Conservation (phyloP, 2,797 vertebrate genomes). For the Characodon lateralis region DNA sequence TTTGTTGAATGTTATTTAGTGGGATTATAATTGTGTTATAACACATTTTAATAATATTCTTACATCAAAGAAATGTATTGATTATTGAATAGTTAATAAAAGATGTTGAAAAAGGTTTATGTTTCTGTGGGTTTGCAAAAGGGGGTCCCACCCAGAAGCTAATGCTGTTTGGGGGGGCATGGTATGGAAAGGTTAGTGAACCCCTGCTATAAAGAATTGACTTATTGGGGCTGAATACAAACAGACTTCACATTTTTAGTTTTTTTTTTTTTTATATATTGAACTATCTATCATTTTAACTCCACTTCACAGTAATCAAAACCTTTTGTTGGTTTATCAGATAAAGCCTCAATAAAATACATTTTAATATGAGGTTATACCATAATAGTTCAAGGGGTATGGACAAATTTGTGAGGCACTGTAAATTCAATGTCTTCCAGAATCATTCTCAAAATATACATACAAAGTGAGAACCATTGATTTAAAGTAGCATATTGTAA, state of each 20-base stretch:
- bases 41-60: no score
- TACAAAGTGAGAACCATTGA: neutral
- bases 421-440: neutral
- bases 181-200: no score
- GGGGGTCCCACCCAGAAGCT: no score
- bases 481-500: neutral
- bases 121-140: no score
- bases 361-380: neutral
- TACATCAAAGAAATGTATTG: no score
- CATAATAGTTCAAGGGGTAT: neutral
- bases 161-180: no score
- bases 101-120: no score
- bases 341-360: neutral
- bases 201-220: neutral
- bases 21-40: no score
- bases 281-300: neutral
- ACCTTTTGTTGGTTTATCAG: neutral
- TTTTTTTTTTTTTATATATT: neutral
- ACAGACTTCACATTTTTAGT: neutral
- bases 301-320: neutral
- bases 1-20: no score
- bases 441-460: neutral
- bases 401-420: neutral
- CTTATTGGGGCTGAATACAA: neutral
- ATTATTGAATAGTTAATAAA: no score